phyloP scores from a whole-genome alignment of 2,797 vertebrate species.

The Thalassophryne amazonica region DNA sequence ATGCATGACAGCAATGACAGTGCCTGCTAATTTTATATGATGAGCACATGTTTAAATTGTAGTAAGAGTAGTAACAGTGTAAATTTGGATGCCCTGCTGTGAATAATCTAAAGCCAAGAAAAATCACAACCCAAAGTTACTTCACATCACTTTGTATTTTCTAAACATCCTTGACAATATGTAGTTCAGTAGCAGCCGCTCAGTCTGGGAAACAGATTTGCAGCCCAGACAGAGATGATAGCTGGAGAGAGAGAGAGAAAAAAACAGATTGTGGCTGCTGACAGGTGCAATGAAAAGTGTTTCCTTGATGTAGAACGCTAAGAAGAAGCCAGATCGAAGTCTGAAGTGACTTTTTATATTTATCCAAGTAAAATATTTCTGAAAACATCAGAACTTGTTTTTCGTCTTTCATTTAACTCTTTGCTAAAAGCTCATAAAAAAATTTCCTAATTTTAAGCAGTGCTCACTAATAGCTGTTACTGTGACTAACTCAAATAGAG shows the following conservation, averaged over 20 bases:
- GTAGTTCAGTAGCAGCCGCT: constrained; percentile 38
- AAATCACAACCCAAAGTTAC: constrained; percentile 43
- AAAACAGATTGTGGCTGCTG: constrained; percentile 68
- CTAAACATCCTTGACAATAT: constrained; percentile 60
- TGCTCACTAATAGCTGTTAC: constrained; percentile 21
- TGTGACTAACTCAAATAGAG: no score
- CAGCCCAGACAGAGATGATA: constrained; percentile 51
- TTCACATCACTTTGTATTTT: constrained; percentile 52
- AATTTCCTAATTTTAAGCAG: constrained; percentile 23
- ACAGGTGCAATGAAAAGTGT: constrained; percentile 67
- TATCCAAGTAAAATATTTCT: constrained; percentile 65
- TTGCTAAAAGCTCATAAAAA: constrained; percentile 37
- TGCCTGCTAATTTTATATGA: constrained; percentile 15
- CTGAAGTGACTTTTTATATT: constrained; percentile 67
- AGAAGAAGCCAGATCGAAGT: constrained; percentile 68
- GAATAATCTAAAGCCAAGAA: constrained; percentile 39
- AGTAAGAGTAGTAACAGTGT: no score
- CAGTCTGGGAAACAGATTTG: constrained; percentile 41
- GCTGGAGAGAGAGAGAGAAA: constrained; percentile 62
- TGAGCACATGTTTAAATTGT: no score
- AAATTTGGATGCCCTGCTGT: no score
- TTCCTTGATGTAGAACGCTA: constrained; percentile 68
- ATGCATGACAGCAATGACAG: constrained; percentile 6
- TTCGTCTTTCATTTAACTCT: constrained; percentile 41
- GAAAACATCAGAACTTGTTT: constrained; percentile 66